Base-by-base conservation (phyloP, 2,888 invertebrate genomes). In the Synergus japonicus region DNA sequence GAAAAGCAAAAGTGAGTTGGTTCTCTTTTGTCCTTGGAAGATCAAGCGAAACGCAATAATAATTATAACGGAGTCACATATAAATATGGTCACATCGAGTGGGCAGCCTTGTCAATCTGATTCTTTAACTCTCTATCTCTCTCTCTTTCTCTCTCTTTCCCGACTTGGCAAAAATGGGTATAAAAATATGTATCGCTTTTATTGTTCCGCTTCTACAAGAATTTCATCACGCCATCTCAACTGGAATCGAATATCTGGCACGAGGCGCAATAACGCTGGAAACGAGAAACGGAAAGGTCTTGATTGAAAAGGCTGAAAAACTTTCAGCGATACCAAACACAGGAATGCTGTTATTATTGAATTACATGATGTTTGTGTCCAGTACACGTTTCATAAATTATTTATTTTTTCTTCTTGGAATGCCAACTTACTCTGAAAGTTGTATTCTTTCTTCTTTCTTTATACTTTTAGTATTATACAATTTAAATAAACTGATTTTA, bases 21-120 rank as follows among this genome's bases (percentile, higher is more conserved):
- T 46, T 73, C 29, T 73, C 69, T 54, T 73, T 73, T 54, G 69
- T 73, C 69, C 69, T 73, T 73, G 54, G 37, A 54, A 54, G 69
- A 73, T 37, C 49, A n/a, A 73, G 69, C 49, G 49, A 22, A 54
- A 66, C 49, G 49, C 49, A n/a, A 73, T 37, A 54, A 73, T 69
- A 73, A 54, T 73, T 73, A 54, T 54, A 54, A 73, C 54, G 54
- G 54, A 41, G 73, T 73, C 73, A 37, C 37, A 73, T 73, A 73
- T 73, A 73, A 49, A 73, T 37, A 73, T 54, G 49, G 15, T 46
- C n/a, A 5, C 22, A 49, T 69, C 69, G 49, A 69, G 69, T 69
- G 49, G 69, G 69, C 22, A 69, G 60, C 60, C 54, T 54, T 9
- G 54, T 54, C 8, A n/a, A n/a, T 8, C n/a, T 54, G n/a, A 54